Conservation (phyloP, 1,140 invertebrate genomes). For the Penaeus japonicus region DNA sequence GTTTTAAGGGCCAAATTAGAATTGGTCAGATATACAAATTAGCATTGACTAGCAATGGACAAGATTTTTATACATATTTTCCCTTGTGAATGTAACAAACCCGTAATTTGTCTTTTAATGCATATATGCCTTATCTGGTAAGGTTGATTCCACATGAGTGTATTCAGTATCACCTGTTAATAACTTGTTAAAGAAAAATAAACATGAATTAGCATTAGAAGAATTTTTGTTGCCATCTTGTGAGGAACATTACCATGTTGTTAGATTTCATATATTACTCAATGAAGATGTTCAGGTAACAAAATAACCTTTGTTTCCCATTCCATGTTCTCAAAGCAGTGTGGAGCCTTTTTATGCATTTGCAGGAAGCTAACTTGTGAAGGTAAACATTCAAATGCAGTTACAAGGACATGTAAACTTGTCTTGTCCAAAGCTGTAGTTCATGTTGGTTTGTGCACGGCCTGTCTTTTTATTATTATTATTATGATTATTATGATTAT, state of each 20-base stretch:
- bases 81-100: no score
- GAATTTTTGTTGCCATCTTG: no score
- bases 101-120: no score
- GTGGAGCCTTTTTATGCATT: background rate
- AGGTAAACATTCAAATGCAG: background rate
- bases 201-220: no score
- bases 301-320: no score
- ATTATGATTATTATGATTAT: no score
- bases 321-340: no score
- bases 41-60: constrained; percentile 35
- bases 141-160: no score
- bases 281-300: background rate
- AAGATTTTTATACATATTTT: constrained; percentile 37
- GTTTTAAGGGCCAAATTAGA: constrained; percentile 30
- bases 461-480: background rate
- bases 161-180: no score
- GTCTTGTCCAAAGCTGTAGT: constrained; percentile 32
- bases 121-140: no score
- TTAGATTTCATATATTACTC: background rate
- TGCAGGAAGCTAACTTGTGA: background rate
- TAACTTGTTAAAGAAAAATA: no score
- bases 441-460: constrained; percentile 36
- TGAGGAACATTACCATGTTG: no score
- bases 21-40: constrained; percentile 41
- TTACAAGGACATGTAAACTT: constrained; percentile 13